A percentile compares a stretch with the other conserved stretches of the same genome.
Conservation (phyloP, 1,140 invertebrate species). For the Camponotus pennsylvanicus region DNA sequence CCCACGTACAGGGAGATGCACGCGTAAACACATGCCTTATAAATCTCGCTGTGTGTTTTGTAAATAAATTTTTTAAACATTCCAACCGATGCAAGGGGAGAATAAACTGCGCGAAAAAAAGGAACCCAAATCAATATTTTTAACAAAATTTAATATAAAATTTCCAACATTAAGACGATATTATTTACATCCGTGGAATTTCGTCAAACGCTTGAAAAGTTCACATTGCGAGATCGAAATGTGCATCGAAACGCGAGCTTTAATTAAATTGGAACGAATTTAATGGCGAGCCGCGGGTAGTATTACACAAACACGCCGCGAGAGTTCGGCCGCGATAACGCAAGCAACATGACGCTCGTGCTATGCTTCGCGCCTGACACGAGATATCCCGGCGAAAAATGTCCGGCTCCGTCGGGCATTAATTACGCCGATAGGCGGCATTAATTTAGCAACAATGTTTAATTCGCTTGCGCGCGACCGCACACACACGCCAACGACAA, state of each 20-base stretch:
- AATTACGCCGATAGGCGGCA: slow-evolving; percentile 57
- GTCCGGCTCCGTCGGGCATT: slow-evolving; percentile 45
- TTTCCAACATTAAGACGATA: not conserved
- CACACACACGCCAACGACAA: not conserved
- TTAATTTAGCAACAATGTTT: slow-evolving; percentile 62
- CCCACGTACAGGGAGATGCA: not conserved
- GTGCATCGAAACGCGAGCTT: slow-evolving; percentile 25
- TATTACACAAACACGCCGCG: slow-evolving; percentile 40
- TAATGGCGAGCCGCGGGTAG: slow-evolving; percentile 31
- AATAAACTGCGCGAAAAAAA: not conserved
- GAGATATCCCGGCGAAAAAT: slow-evolving; percentile 50
- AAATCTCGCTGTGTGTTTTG: not conserved
- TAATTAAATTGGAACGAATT: slow-evolving; percentile 55
- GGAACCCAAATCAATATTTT: too few species aligned
- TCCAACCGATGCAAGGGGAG: too few species aligned
- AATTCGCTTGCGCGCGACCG: slow-evolving; percentile 49
- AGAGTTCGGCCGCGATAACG: slow-evolving; percentile 43
- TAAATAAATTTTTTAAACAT: not conserved
- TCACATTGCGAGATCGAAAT: slow-evolving; percentile 13
- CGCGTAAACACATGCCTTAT: not conserved
- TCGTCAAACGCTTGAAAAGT: slow-evolving; percentile 3
- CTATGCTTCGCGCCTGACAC: slow-evolving; percentile 39
- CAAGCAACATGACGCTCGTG: slow-evolving; percentile 31
- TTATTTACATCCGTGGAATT: not conserved
- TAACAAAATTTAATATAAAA: not conserved